Evolutionary conservation across 2,888 invertebrate species (phyloP).

Genomic region (Ceramica pisi): DNA sequence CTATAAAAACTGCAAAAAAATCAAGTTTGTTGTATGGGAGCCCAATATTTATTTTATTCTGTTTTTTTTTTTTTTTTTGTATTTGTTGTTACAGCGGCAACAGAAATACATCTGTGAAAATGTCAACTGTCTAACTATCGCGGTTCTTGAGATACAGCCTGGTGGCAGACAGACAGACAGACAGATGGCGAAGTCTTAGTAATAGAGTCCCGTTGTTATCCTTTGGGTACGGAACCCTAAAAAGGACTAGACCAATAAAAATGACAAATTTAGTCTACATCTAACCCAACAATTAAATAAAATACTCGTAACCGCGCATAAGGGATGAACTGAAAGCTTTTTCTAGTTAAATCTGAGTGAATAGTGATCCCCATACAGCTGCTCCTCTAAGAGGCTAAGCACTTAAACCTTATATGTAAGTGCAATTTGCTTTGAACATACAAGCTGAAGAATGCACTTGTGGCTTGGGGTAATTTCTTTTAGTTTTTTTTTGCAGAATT

Average conservation of each 20-base stretch:
- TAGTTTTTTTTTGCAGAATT: neutral
- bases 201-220: too few relatives aligned
- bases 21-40: too few relatives aligned
- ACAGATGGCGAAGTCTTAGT: too few relatives aligned
- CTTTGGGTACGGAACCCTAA: too few relatives aligned
- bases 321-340: constrained; percentile 52
- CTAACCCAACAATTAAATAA: constrained; percentile 33
- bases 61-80: too few relatives aligned
- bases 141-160: too few relatives aligned
- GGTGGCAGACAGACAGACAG: too few relatives aligned
- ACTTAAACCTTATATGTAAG: constrained; percentile 20
- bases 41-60: too few relatives aligned
- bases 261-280: neutral
- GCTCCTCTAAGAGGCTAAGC: constrained; percentile 1
- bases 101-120: too few relatives aligned
- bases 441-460: constrained; percentile 3
- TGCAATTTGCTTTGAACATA: constrained; percentile 18
- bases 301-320: constrained; percentile 14
- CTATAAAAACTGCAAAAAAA: too few relatives aligned
- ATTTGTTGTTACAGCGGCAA: too few relatives aligned
- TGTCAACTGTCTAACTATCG: too few relatives aligned
- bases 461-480: neutral
- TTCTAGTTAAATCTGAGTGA: constrained; percentile 37
- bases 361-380: constrained; percentile 3
- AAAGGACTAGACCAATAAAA: neutral